A percentile compares a stretch with the other conserved stretches of the same genome.
phyloP scores from a whole-genome alignment of 2,797 vertebrate species.

The Poeciliopsis turneri region DNA sequence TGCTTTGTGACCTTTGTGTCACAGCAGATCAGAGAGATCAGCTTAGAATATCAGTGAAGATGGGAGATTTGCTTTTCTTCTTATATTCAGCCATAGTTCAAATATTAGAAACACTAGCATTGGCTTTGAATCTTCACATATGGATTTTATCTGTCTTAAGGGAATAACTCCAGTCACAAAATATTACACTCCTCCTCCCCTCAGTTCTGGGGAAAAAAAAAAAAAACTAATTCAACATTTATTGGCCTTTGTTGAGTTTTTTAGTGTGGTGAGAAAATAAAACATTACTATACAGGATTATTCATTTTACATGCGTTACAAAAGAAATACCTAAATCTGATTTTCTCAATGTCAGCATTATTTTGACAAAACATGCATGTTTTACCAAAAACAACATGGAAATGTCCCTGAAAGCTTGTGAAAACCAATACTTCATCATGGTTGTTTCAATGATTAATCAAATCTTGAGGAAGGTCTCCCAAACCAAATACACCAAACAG shows the following conservation, averaged over 20 bases:
- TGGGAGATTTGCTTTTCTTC: background rate
- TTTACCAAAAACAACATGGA: background rate
- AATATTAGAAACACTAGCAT: background rate
- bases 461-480: background rate
- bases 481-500: background rate
- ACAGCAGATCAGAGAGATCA: constrained; percentile 22
- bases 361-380: background rate
- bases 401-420: background rate
- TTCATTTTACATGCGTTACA: background rate
- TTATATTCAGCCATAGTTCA: background rate
- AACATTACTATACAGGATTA: background rate
- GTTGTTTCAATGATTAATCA: background rate
- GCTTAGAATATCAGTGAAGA: background rate
- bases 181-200: background rate
- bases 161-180: background rate
- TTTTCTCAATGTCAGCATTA: background rate
- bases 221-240: background rate
- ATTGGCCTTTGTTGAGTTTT: background rate
- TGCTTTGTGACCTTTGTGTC: constrained; percentile 32
- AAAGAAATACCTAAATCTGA: background rate
- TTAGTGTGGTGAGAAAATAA: background rate
- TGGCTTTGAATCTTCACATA: background rate
- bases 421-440: too few species aligned
- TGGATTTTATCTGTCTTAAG: background rate
- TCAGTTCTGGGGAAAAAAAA: background rate